These are phyloP conservation scores for Colinus virginianus DNA, from an alignment of 2,113 vertebrate species.

Conservation along the genomic window DNA sequence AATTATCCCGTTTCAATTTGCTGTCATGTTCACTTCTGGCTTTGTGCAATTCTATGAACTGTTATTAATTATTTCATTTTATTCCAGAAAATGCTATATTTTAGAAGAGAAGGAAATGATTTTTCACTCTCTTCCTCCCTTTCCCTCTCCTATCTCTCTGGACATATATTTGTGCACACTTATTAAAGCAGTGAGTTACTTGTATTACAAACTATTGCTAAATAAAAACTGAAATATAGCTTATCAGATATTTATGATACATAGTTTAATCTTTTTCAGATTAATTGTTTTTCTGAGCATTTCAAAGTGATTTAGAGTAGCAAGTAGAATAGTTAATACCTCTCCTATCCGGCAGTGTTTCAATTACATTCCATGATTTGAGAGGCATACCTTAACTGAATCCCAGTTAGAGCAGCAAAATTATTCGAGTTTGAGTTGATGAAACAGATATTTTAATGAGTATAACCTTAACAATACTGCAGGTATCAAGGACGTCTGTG, in stretches of 20 bases:
- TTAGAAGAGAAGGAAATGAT: not conserved
- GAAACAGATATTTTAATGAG: slow-evolving; percentile 39
- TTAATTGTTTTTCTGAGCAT: not conserved
- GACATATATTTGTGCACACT: not conserved
- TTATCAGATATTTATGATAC: not conserved
- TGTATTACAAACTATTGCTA: not conserved
- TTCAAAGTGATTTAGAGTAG: not conserved
- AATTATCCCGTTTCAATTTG: not conserved
- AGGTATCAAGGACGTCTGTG: not conserved
- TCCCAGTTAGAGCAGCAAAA: not conserved
- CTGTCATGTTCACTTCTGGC: not conserved
- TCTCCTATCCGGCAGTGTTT: not conserved
- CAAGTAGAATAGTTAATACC: not conserved
- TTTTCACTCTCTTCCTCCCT: not conserved
- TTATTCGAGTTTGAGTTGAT: not conserved
- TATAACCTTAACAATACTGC: not conserved
- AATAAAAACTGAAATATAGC: not conserved
- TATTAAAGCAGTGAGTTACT: not conserved
- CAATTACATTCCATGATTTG: not conserved
- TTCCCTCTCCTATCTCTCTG: not conserved
- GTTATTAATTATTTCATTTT: not conserved
- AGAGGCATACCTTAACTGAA: not conserved
- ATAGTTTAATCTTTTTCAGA: not conserved
- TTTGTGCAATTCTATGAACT: not conserved
- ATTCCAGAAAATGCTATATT: not conserved